Evolutionary conservation across 2,113 vertebrate species (phyloP), one percentile per base, ranked within the genome.

Genomic region (Mustelus asterias): DNA sequence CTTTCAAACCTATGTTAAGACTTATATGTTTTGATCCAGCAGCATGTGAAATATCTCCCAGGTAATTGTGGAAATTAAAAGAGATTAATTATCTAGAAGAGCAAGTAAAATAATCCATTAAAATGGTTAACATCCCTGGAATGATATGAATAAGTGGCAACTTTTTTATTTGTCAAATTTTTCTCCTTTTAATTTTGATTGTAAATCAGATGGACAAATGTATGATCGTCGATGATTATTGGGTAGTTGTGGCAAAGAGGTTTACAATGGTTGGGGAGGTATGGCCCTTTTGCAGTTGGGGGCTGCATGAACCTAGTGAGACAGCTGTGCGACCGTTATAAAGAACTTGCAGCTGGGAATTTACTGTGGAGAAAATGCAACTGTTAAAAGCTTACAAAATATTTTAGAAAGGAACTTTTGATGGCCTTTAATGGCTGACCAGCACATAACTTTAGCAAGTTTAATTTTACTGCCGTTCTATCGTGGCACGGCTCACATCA

Each of bases 261-360:
- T 37, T 65, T 22, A 41, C 33, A 67, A n/a, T 65, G 65, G 89
- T 93, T 9, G 8, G 33, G n/a, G 58, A 65, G 20, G 18, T 18
- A 22, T 20, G 33, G 60, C n/a, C 37, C 89, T 93, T 41, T 37
- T n/a, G 18, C 16, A 93, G 22, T 65, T 37, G 33, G 63, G 48
- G 60, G 60, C 60, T 93, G n/a, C 63, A 93, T 37, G 18, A 65
- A 65, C 60, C 58, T 3, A 20, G 3, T 37, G 33, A 5, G 63
- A 93, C 89, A 93, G 89, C 89, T 93, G 60, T 16, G 9, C 7
- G 37, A 37, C 89, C 60, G 60, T 65, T 37, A 0, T 65, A 92
- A 93, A 93, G 89, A 93, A 65, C 16, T 67, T 93, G 1, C 89
- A 93, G 89, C 89, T 37, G 89, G 67, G 89, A 93, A 93, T 93